Evolutionary conservation across 2,797 vertebrate genomes (phyloP).

Genomic region (Spea hammondii): DNA sequence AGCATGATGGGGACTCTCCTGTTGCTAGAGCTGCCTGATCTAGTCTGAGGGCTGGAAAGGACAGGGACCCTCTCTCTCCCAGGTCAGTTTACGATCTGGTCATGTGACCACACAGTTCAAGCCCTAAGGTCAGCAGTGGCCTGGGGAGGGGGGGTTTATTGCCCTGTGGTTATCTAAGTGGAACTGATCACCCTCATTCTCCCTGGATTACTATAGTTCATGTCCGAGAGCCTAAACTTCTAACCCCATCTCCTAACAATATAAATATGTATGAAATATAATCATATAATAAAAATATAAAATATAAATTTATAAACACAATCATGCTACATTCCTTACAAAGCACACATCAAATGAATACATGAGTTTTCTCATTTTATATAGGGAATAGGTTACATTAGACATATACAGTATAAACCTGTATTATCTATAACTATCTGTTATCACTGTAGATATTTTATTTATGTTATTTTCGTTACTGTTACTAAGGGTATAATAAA

Average conservation of each 20-base stretch:
- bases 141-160: slow-evolving; percentile 77
- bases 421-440: too few species aligned
- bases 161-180: slow-evolving; percentile 87
- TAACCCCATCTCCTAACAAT: slow-evolving; percentile 1
- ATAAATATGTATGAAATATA: not conserved
- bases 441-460: too few species aligned
- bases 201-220: slow-evolving; percentile 44
- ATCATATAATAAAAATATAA: too few species aligned
- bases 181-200: slow-evolving; percentile 88
- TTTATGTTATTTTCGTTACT: too few species aligned
- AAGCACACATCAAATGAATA: too few species aligned
- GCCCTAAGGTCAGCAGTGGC: slow-evolving; percentile 86
- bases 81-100: slow-evolving; percentile 89
- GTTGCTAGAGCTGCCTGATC: slow-evolving; percentile 70
- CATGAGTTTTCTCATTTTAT: too few species aligned
- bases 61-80: slow-evolving; percentile 66
- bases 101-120: slow-evolving; percentile 93
- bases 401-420: too few species aligned
- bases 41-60: slow-evolving; percentile 68
- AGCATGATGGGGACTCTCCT: slow-evolving; percentile 70
- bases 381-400: too few species aligned
- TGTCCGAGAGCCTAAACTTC: slow-evolving; percentile 34
- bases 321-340: too few species aligned
- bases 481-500: too few species aligned
- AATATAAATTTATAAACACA: too few species aligned